Evolutionary conservation across 53 echinoderm and acorn worm genomes (phyloP).

Genomic region (Apostichopus leukothele): DNA sequence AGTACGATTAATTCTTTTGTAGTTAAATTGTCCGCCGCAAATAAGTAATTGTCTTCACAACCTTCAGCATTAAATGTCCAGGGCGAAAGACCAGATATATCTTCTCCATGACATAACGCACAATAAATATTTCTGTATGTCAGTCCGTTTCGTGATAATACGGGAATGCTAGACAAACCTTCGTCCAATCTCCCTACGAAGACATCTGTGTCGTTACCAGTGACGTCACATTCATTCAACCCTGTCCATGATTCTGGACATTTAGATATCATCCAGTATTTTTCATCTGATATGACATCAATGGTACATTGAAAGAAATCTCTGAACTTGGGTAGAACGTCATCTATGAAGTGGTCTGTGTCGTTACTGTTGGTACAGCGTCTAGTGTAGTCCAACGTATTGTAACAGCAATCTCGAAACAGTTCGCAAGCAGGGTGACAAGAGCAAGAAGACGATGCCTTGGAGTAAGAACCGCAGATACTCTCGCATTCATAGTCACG

Average conservation of each 20-base stretch:
- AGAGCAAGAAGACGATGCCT: background rate
- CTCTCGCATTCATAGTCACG: background rate
- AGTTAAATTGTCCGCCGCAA: background rate
- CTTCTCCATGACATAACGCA: background rate
- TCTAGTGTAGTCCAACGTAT: background rate
- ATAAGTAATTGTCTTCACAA: background rate
- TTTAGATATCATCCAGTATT: conserved; percentile 30
- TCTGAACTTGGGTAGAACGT: background rate
- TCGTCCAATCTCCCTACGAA: conserved; percentile 29
- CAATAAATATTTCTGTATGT: conserved; percentile 26
- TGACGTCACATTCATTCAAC: conserved; percentile 12
- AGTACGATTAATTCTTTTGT: background rate
- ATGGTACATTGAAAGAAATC: conserved; percentile 8
- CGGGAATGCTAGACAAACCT: conserved; percentile 6
- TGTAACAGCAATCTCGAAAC: conserved; percentile 25
- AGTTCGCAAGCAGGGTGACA: conserved; percentile 29
- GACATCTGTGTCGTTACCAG: background rate
- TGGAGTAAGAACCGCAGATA: background rate
- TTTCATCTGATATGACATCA: conserved; percentile 18
- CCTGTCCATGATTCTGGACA: conserved; percentile 12
- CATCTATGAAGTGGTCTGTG: background rate
- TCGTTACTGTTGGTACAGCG: background rate
- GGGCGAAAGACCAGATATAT: background rate
- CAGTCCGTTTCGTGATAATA: conserved; percentile 1
- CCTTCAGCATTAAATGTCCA: conserved; percentile 11